Base-by-base conservation (phyloP, 2,797 vertebrate genomes). In the Nannoperca obscura region DNA sequence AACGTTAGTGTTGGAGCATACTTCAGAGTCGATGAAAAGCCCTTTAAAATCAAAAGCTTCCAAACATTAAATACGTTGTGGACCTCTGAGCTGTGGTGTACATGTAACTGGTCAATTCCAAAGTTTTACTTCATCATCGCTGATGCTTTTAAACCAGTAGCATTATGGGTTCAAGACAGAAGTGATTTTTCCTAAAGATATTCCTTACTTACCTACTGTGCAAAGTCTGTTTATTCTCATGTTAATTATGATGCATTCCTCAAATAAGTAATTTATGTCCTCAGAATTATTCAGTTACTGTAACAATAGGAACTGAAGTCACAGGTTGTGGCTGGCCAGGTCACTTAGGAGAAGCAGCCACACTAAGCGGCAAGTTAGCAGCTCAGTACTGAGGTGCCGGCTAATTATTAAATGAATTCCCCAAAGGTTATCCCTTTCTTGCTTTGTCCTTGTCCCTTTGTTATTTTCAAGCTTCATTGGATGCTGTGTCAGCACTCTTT, bases 21-120 rank as follows among this genome's bases (percentile, higher is more conserved):
- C 59, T 76, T 67, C 6, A 14, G 59, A 34, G 27, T 64, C 9
- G 19, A 70, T 75, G 62, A 80, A 78, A 74, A 76, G 62, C 79
- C 70, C 60, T 64, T 82, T 52, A 69, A 64, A 62, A 72, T 59
- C 22, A 74, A 83, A 57, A 64, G 63, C 36, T 75, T 59, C 52
- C 55, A 76, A 85, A 76, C 46, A 49, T 44, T 32, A 11, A 60
- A 57, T 61, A 80, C 22, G 75, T 47, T 66, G 19, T 71, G 57
- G 40, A 60, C 6, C n/a, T 47, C 17, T 58, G 63, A 47, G 55
- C 12, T 71, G 15, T 20, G 0, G 20, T 19, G n/a, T 40, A 24
- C 20, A 32, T 44, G 22, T 40, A 20, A 49, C 13, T 46, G 14
- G 30, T 15, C 38, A 46, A 6, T 10, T 40, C 22, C 22, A 32